These are phyloP conservation scores for Neoniphon sammara DNA, from an alignment of 2,797 vertebrate genomes.

Conservation along the genomic window DNA sequence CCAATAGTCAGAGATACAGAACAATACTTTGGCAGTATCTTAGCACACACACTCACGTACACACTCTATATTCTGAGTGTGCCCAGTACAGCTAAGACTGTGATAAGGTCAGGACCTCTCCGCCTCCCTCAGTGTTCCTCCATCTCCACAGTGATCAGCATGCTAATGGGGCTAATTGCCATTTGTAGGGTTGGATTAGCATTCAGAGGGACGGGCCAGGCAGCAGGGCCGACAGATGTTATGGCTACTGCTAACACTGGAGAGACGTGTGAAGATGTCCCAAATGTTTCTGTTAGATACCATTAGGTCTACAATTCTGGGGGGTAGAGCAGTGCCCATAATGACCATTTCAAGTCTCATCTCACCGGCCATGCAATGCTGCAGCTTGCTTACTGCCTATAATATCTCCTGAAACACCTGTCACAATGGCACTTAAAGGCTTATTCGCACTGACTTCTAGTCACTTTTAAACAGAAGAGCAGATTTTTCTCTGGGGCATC, in stretches of 20 bases:
- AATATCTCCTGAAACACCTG: slow-evolving; percentile 9
- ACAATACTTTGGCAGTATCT: slow-evolving; percentile 1
- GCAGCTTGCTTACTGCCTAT: background rate
- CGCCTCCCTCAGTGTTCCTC: slow-evolving; percentile 57
- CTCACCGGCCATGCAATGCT: slow-evolving; percentile 1
- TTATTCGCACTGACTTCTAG: background rate
- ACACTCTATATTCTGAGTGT: slow-evolving; percentile 69
- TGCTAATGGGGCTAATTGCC: slow-evolving; percentile 78
- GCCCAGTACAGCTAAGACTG: slow-evolving; percentile 42
- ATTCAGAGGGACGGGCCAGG: slow-evolving; percentile 53
- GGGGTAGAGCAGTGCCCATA: background rate
- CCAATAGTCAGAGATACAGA: background rate
- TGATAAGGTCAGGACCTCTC: slow-evolving; percentile 82
- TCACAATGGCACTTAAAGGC: background rate
- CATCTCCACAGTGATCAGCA: slow-evolving; percentile 68
- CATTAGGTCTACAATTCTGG: background rate
- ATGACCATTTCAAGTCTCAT: background rate
- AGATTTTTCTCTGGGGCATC: background rate
- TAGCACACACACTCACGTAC: background rate
- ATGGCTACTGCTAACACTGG: slow-evolving; percentile 16
- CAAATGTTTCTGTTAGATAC: slow-evolving; percentile 17
- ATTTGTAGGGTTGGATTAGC: slow-evolving; percentile 63
- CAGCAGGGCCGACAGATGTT: slow-evolving; percentile 29
- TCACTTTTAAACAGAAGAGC: background rate
- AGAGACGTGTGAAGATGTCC: slow-evolving; percentile 2